Conservation (phyloP, 2,113 vertebrate genomes). For the Aphyosemion australe region DNA sequence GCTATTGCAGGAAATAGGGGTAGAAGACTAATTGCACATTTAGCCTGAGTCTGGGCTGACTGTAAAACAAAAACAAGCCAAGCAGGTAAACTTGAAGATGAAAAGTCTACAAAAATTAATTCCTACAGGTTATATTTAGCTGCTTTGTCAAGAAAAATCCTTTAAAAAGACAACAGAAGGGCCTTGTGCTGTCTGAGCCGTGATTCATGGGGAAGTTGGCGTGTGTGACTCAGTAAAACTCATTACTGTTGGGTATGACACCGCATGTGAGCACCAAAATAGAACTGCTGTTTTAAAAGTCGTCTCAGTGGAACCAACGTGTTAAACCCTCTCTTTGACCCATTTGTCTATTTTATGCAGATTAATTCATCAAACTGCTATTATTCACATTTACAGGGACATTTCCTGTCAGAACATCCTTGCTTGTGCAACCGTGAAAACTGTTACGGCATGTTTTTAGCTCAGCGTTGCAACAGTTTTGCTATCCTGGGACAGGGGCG, state of each 20-base stretch:
- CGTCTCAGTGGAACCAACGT: conserved; percentile 33
- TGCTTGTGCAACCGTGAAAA: not conserved
- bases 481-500: not conserved
- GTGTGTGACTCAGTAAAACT: conserved; percentile 36
- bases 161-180: not conserved
- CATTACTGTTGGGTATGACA: conserved; percentile 38
- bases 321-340: conserved; percentile 41
- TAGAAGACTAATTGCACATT: too few relatives aligned
- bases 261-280: conserved; percentile 27
- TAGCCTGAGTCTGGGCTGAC: conserved; percentile 29
- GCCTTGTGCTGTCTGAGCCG: not conserved
- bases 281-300: conserved; percentile 15
- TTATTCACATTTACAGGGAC: not conserved
- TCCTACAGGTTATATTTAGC: not conserved
- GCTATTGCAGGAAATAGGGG: too few relatives aligned
- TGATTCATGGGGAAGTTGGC: conserved; percentile 5
- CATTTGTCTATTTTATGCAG: conserved; percentile 27
- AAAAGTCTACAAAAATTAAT: not conserved
- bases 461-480: not conserved
- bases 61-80: conserved; percentile 50
- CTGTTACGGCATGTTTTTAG: not conserved
- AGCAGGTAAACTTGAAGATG: conserved; percentile 24
- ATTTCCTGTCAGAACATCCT: not conserved
- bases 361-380: not conserved
- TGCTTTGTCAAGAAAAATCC: not conserved